Evolutionary conservation across 2,797 vertebrate genomes (phyloP), one percentile per base, ranked within the genome.

Genomic region (Bufotes viridis): DNA sequence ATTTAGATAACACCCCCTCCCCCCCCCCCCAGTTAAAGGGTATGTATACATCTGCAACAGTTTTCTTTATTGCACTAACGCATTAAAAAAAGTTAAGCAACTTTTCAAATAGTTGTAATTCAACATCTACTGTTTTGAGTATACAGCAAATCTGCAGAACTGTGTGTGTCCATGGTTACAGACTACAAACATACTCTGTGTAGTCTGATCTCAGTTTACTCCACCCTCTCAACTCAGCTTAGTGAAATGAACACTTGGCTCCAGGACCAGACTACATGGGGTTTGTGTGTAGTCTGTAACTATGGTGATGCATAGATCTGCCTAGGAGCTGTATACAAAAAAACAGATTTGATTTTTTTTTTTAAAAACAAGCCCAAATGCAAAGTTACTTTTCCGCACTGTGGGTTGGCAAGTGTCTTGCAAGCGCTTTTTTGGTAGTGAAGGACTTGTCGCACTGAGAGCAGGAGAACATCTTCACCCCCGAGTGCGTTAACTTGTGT

Each of bases 401-500:
- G n/a, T 78, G 75, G 75, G 75, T 53, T 7, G 75, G 49, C 75
- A 22, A 55, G 15, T 78, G 75, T 78, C 51, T 78, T 5, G 13
- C 75, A 11, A 78, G 51, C 2, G 49, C 75, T 24, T 78, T 78
- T 24, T 78, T 78, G 75, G 75, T 78, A 5, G 75, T 78, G 75
- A 78, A 78, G 75, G 75, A 53, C 42, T 78, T 78, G 49, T 78
- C 75, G 13, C 75, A 78, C 2, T 24, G 20, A 7, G 75, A n/a
- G 18, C 75, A 78, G 51, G 74, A 78, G 75, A 78, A 78, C 75
- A 78, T 53, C 75, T 78, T 78, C 75, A 78, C 49, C 75, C 75
- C 75, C 11, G 75, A 55, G 75, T 78, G 75, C 0, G 75, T 78
- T 3, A 78, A 2, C 75, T 78, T 78, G 13, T 78, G 75, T 13